A percentile compares a stretch with the other conserved stretches of the same genome.
These are phyloP conservation scores for Amiota minor DNA, from an alignment of 2,888 invertebrate genomes.

Conservation along the genomic window DNA sequence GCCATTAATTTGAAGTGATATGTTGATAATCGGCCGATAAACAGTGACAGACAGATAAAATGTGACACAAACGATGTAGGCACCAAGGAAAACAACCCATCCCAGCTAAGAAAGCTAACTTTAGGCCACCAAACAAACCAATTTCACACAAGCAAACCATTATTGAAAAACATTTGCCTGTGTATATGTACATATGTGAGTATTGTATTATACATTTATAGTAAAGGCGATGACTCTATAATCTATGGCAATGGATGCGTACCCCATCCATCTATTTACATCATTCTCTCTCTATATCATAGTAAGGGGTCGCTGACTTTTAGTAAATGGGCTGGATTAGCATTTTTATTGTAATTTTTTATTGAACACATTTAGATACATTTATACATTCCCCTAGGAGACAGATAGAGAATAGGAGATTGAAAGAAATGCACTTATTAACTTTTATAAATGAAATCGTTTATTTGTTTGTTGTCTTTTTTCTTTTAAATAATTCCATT, in stretches of 20 bases:
- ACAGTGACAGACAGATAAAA: background rate
- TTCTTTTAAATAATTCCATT: too few species aligned
- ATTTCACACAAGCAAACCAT: background rate
- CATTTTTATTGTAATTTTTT: slow-evolving; percentile 50
- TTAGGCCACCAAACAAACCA: background rate
- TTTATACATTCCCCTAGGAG: too few species aligned
- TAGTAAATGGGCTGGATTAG: slow-evolving; percentile 48
- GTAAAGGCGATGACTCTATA: background rate
- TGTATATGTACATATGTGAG: background rate
- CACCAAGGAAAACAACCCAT: background rate
- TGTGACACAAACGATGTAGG: background rate
- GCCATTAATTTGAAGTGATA: slow-evolving; percentile 55
- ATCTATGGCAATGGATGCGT: background rate
- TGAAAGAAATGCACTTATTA: too few species aligned
- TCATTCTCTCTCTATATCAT: slow-evolving; percentile 44
- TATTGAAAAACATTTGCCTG: slow-evolving; percentile 3
- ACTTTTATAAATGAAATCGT: too few species aligned
- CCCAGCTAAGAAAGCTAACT: background rate
- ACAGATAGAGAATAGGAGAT: too few species aligned
- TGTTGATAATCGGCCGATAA: slow-evolving; percentile 60
- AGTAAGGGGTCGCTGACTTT: slow-evolving; percentile 44
- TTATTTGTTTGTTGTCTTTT: too few species aligned
- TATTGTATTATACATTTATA: background rate
- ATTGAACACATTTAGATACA: background rate
- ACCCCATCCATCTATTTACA: slow-evolving; percentile 10